phyloP scores from a whole-genome alignment of 2,888 invertebrate genomes.

The Pristionchus entomophagus region DNA sequence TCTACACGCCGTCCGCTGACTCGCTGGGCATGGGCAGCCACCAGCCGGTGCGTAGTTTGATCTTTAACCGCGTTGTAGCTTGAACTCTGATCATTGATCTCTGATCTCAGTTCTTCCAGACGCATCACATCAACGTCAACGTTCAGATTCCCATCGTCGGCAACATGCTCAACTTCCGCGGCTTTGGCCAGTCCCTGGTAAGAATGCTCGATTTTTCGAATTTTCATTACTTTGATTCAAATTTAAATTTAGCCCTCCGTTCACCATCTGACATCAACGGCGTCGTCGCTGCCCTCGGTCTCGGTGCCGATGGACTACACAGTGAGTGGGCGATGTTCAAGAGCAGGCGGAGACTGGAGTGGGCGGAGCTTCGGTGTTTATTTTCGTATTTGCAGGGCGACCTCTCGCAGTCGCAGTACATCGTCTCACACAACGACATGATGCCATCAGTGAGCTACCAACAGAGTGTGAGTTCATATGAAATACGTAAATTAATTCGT shows the following conservation, averaged over 20 bases:
- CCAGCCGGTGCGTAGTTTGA: constrained; percentile 32
- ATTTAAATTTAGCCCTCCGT: constrained; percentile 60
- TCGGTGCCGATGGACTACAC: constrained; percentile 59
- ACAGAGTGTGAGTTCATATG: constrained; percentile 36
- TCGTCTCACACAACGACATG: constrained; percentile 60
- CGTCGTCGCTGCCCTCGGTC: constrained; percentile 59
- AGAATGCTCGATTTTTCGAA: neutral
- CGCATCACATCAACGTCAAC: constrained; percentile 47
- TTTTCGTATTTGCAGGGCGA: constrained; percentile 39
- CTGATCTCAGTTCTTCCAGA: constrained; percentile 31
- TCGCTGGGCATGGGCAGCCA: neutral
- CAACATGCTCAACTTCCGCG: constrained; percentile 60
- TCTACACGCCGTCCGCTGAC: neutral
- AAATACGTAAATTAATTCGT: too few relatives aligned
- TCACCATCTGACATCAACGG: constrained; percentile 62
- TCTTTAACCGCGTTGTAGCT: constrained; percentile 17
- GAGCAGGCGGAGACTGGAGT: neutral
- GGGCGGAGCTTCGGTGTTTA: neutral
- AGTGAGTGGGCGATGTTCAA: neutral
- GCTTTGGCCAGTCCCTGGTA: constrained; percentile 57
- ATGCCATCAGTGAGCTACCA: constrained; percentile 53
- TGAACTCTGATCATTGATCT: neutral
- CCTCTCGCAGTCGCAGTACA: constrained; percentile 60
- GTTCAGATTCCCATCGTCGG: constrained; percentile 57
- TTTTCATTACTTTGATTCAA: neutral